phyloP scores from a whole-genome alignment of 2,888 invertebrate species.

The Caenorhabditis sinica region DNA sequence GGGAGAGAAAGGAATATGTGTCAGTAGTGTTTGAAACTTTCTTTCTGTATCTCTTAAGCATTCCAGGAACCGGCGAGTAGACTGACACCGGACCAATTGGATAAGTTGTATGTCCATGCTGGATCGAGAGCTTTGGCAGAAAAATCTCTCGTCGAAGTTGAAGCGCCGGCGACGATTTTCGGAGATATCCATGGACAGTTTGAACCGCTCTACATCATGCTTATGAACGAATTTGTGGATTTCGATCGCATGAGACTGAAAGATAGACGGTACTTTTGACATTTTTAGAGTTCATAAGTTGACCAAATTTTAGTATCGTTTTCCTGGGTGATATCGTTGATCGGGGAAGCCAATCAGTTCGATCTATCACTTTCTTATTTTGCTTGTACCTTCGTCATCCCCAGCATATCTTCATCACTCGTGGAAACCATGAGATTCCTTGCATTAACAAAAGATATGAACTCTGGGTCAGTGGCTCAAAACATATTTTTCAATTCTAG shows the following conservation, averaged over 20 bases:
- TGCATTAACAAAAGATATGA: neutral
- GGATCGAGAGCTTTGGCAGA: no score
- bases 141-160: neutral
- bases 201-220: neutral
- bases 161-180: neutral
- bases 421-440: neutral
- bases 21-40: no score
- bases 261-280: neutral
- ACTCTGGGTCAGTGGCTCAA: neutral
- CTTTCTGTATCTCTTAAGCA: no score
- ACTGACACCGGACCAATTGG: no score
- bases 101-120: no score
- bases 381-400: neutral
- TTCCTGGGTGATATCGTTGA: neutral
- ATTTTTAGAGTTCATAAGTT: neutral
- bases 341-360: neutral
- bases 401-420: neutral
- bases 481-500: neutral
- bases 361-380: neutral
- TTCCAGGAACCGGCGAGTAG: no score
- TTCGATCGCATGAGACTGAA: neutral
- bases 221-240: neutral
- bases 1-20: no score
- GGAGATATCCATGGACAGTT: neutral
- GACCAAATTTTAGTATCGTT: neutral